A percentile compares a stretch with the other conserved stretches of the same genome.
Evolutionary conservation across 2,113 vertebrate species (phyloP).

Genomic region (Cyprinodon tularosa): DNA sequence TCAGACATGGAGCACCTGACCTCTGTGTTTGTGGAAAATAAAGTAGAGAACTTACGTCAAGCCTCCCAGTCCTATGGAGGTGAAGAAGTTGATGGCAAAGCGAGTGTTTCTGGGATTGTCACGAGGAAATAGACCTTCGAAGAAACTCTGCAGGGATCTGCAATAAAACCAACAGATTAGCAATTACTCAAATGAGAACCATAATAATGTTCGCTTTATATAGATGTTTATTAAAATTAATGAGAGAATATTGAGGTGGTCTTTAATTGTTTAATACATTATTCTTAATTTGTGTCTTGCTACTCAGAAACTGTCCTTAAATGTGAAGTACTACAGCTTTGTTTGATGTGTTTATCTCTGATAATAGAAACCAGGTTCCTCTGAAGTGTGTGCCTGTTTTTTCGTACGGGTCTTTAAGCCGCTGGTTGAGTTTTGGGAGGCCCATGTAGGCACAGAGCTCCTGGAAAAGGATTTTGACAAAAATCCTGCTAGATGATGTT

Average conservation of each 20-base stretch:
- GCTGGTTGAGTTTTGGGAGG: constrained; percentile 93
- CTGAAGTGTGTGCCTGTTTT: constrained; percentile 3
- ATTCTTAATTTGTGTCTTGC: not conserved
- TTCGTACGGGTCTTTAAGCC: constrained; percentile 93
- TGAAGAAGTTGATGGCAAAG: constrained; percentile 99
- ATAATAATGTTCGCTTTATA: too few species aligned
- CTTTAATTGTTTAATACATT: not conserved
- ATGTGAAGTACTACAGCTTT: not conserved
- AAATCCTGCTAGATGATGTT: constrained; percentile 97
- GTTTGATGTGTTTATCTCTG: not conserved
- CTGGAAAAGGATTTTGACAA: constrained; percentile 99
- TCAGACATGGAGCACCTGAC: not conserved
- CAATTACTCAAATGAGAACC: not conserved
- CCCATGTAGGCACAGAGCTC: constrained; percentile 99
- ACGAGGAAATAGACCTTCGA: constrained; percentile 94
- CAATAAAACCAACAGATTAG: constrained; percentile 40
- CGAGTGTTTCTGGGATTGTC: constrained; percentile 98
- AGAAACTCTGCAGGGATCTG: constrained; percentile 94
- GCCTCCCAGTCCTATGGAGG: constrained; percentile 96
- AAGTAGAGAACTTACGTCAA: constrained; percentile 85
- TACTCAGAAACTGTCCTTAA: not conserved
- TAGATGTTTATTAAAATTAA: not conserved
- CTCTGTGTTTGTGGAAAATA: not conserved
- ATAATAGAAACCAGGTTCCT: not conserved
- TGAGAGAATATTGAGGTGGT: not conserved